Conservation (phyloP, 2,797 vertebrate species). For the Schizopygopsis malacanthus region DNA sequence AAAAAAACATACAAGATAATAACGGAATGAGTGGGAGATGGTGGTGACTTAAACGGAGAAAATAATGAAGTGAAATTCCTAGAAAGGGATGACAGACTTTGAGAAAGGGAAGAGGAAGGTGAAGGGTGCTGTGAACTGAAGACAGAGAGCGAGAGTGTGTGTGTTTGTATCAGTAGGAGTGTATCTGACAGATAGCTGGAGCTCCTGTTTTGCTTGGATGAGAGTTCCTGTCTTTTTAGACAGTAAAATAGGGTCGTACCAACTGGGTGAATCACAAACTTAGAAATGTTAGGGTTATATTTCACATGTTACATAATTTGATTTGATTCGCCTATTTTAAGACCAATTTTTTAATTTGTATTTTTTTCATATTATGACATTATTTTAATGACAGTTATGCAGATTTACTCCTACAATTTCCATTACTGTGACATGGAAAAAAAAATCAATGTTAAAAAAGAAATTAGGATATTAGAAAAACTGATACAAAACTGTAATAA, state of each 20-base stretch:
- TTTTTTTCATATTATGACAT: not conserved
- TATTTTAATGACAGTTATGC: not conserved
- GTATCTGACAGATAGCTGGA: slow-evolving; percentile 70
- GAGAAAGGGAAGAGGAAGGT: slow-evolving; percentile 36
- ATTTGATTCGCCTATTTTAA: not conserved
- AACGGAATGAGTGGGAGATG: slow-evolving; percentile 52
- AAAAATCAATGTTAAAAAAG: not conserved
- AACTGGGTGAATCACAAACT: not conserved
- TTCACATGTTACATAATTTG: not conserved
- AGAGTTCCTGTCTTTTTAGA: slow-evolving; percentile 5
- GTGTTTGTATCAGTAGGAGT: slow-evolving; percentile 39
- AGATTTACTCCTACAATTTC: not conserved
- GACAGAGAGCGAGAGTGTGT: slow-evolving; percentile 55
- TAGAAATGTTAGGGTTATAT: not conserved
- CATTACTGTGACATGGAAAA: not conserved
- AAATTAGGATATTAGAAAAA: too few relatives aligned
- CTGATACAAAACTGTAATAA: too few relatives aligned
- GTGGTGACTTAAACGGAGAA: slow-evolving; percentile 26
- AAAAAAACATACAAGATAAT: slow-evolving; percentile 37
- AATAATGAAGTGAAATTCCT: slow-evolving; percentile 31
- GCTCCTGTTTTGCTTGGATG: slow-evolving; percentile 76
- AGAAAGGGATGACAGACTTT: not conserved
- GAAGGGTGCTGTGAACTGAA: slow-evolving; percentile 10
- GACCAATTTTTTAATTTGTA: not conserved
- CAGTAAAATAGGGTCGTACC: not conserved